Percentiles rank a stretch among this genome's conserved stretches.
phyloP scores from a whole-genome alignment of 2,888 invertebrate genomes.

The Sepiola atlantica region DNA sequence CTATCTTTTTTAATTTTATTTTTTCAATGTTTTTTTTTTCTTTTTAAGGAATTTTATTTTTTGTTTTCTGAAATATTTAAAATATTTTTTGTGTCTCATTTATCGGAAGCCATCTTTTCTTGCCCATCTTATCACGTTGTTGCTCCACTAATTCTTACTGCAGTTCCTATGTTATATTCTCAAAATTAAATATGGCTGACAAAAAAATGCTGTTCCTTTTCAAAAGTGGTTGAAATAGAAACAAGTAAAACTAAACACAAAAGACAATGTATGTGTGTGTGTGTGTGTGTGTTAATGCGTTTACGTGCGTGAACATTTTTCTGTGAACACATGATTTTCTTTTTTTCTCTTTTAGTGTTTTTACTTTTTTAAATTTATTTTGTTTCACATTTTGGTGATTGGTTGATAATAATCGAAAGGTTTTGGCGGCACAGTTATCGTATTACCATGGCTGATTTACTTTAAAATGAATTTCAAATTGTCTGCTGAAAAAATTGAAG shows the following conservation, averaged over 20 bases:
- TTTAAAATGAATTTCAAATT: background rate
- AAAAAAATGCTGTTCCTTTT: background rate
- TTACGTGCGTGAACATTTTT: background rate
- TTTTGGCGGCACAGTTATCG: background rate
- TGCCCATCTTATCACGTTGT: background rate
- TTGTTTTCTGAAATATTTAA: background rate
- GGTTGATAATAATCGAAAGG: background rate
- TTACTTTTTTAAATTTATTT: background rate
- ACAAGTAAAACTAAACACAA: background rate
- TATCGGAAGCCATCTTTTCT: background rate
- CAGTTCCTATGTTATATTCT: background rate
- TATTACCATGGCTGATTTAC: background rate
- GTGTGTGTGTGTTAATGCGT: background rate
- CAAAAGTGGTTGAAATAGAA: background rate
- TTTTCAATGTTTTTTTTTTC: background rate
- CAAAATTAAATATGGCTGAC: background rate
- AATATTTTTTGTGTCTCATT: background rate
- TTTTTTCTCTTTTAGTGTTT: background rate
- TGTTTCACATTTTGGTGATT: background rate
- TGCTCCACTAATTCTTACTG: background rate
- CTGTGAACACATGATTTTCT: background rate
- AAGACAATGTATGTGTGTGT: background rate
- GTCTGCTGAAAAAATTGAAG: background rate
- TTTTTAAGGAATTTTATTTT: background rate
- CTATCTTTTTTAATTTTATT: background rate